These are phyloP conservation scores for Serrognathus titanus DNA, from an alignment of 2,888 invertebrate species.

Conservation along the genomic window DNA sequence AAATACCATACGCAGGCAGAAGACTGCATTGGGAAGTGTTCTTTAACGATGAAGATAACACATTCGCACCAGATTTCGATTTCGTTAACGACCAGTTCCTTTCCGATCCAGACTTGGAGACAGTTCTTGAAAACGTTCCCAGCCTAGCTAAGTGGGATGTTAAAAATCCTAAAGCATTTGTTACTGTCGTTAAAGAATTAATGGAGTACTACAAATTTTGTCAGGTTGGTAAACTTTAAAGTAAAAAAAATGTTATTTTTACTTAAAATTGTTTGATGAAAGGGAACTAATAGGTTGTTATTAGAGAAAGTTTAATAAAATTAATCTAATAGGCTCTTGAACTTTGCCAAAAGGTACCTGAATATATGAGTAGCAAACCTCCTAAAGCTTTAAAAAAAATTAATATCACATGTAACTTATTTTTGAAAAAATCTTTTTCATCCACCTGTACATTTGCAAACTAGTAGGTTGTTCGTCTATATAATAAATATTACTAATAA, in stretches of 20 bases:
- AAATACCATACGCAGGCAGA: conserved; percentile 68
- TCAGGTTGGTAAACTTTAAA: conserved; percentile 51
- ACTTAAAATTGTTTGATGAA: not conserved
- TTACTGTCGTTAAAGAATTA: conserved; percentile 61
- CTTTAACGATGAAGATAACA: conserved; percentile 55
- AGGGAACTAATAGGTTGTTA: too few species aligned
- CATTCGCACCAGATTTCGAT: conserved; percentile 69
- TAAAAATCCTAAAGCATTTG: conserved; percentile 56
- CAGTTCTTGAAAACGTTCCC: conserved; percentile 54
- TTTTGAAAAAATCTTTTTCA: too few species aligned
- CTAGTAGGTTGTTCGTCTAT: too few species aligned
- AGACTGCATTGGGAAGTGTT: conserved; percentile 67
- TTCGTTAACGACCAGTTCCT: conserved; percentile 68
- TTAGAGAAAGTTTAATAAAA: not conserved
- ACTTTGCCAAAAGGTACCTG: too few species aligned
- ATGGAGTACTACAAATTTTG: conserved; percentile 59
- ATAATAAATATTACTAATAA: too few species aligned
- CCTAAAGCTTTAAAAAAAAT: too few species aligned
- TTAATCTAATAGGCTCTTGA: too few species aligned
- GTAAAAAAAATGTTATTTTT: conserved; percentile 1
- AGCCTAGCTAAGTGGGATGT: conserved; percentile 65
- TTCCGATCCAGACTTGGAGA: conserved; percentile 55
- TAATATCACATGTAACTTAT: too few species aligned
- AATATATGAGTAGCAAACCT: not conserved
- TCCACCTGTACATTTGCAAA: too few species aligned